Evolutionary conservation across 2,797 vertebrate species (phyloP), one percentile per base, ranked within the genome.

Genomic region (Alectoris magna): DNA sequence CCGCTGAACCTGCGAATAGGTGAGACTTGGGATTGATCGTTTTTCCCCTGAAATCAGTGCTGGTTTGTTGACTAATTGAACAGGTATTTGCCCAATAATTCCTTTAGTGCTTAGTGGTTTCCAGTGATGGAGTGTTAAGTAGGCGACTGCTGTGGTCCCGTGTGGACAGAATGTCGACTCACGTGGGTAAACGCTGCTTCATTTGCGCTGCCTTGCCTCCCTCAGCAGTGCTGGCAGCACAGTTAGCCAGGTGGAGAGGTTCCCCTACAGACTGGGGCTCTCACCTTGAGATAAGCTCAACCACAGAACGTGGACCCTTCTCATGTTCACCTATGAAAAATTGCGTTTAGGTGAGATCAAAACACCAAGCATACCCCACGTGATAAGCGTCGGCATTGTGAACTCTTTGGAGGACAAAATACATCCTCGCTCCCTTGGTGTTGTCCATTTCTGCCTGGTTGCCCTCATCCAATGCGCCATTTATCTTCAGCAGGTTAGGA

Each of bases 201-300:
- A 0, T 49, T 44, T 5, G 22, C 14, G 0, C 5, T 3, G 31
- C 58, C 46, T 29, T 7, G 24, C 3, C 7, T 9, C 3, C 1
- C 2, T 7, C 41, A 11, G 43, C 46, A 34, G 11, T 11, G 17
- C 8, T 24, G 43, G 64, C 64, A 43, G 60, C 36, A 5, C 19
- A 0, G 23, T 10, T 11, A 14, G 41, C 31, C 0, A 14, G 41
- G 70, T 17, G 4, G 48, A 27, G 68, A 19, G 24, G 29, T 80
- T 51, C 36, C 38, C 41, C 7, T 44, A 3, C 15, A 2, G 17
- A 1, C 5, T 26, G 16, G 31, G 51, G 34, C 49, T 73, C 43
- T 58, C 24, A 2, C 56, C 14, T 0, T 27, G 38, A 26, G 10
- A 13, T 77, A 31, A 49, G 24, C 49, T 34, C 17, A 16, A 24